phyloP scores from a whole-genome alignment of 2,888 invertebrate species.

The Terebella lapidaria region DNA sequence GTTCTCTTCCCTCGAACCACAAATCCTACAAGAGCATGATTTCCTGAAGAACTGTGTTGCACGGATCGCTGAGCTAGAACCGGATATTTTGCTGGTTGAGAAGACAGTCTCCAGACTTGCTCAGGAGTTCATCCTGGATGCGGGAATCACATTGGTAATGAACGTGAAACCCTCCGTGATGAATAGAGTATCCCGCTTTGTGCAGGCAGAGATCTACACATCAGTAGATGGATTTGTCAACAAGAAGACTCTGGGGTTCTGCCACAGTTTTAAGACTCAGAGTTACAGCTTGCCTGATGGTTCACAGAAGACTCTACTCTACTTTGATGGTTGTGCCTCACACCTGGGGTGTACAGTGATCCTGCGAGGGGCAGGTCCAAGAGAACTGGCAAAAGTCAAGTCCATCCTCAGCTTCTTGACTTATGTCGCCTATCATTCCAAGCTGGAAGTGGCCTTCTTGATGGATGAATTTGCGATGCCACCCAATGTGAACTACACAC shows the following conservation, averaged over 20 bases:
- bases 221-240: conserved; percentile 76
- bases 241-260: conserved; percentile 75
- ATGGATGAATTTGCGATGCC: conserved; percentile 81
- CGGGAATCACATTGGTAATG: conserved; percentile 78
- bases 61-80: conserved; percentile 71
- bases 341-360: conserved; percentile 82
- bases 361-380: conserved; percentile 68
- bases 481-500: conserved; percentile 46
- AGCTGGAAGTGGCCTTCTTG: conserved; percentile 83
- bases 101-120: conserved; percentile 77
- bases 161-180: conserved; percentile 80
- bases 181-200: conserved; percentile 71
- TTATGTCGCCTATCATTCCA: conserved; percentile 83
- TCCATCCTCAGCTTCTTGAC: conserved; percentile 76
- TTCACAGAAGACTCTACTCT: conserved; percentile 78
- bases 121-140: conserved; percentile 75
- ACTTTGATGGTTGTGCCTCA: conserved; percentile 83
- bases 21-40: conserved; percentile 64
- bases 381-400: conserved; percentile 73
- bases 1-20: conserved; percentile 86
- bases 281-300: conserved; percentile 45
- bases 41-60: conserved; percentile 64
- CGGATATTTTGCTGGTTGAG: conserved; percentile 84
- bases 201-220: conserved; percentile 77
- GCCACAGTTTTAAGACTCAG: conserved; percentile 72